Conservation (phyloP, 2,113 vertebrate genomes). For the Romanogobio albipinnatus region DNA sequence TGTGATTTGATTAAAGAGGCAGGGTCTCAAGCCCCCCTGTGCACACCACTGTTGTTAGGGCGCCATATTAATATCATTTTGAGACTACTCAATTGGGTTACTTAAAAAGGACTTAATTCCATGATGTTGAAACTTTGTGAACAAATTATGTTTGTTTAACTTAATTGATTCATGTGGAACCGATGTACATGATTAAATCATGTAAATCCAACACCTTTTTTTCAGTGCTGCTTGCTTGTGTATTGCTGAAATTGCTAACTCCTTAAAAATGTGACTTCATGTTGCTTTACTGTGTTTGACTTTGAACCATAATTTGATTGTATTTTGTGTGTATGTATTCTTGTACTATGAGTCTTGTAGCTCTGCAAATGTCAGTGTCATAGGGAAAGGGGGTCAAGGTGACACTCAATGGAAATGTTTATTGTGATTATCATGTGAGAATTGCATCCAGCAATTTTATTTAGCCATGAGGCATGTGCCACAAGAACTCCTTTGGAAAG, state of each 20-base stretch:
- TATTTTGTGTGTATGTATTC: neutral
- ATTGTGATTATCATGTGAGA: slow-evolving; percentile 31
- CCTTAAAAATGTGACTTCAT: neutral
- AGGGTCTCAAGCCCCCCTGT: too few species aligned
- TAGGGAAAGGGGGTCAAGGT: neutral
- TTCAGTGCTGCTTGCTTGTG: too few species aligned
- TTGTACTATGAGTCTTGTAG: neutral
- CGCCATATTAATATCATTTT: too few species aligned
- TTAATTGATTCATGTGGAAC: too few species aligned
- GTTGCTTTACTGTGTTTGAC: neutral
- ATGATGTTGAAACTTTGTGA: too few species aligned
- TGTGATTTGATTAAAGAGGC: too few species aligned
- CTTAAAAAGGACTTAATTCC: too few species aligned
- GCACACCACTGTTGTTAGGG: too few species aligned
- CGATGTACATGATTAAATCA: too few species aligned
- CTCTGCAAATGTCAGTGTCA: neutral
- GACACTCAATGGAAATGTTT: slow-evolving; percentile 18
- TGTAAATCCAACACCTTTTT: too few species aligned
- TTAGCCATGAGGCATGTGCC: neutral
- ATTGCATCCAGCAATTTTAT: slow-evolving; percentile 9
- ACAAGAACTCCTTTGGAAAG: slow-evolving; percentile 32
- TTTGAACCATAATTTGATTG: neutral
- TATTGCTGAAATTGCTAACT: neutral
- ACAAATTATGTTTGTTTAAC: too few species aligned
- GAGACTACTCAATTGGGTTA: too few species aligned